phyloP scores from a whole-genome alignment of 2,113 vertebrate genomes.

The Myiagra hebetior region DNA sequence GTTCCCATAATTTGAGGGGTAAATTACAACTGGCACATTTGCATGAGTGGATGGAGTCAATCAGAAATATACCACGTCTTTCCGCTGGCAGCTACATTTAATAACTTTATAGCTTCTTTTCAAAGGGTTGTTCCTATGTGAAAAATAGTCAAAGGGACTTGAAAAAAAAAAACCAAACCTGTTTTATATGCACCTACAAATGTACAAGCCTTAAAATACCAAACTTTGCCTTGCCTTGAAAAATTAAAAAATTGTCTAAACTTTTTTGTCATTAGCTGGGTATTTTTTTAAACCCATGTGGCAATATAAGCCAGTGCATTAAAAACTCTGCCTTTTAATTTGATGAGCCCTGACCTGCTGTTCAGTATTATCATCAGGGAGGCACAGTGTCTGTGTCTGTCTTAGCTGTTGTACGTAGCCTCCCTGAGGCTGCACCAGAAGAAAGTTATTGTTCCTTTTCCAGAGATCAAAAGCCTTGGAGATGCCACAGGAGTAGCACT shows the following conservation, averaged over 20 bases:
- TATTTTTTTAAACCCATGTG: background rate
- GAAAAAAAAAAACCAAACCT: background rate
- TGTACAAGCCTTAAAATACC: background rate
- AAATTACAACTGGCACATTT: background rate
- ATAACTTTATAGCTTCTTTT: background rate
- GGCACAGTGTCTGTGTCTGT: background rate
- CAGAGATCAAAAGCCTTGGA: background rate
- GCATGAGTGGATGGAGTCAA: background rate
- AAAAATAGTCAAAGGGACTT: background rate
- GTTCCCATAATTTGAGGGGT: background rate
- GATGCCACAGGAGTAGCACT: background rate
- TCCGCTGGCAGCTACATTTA: background rate
- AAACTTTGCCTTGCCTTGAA: background rate
- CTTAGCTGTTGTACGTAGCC: rapidly evolving
- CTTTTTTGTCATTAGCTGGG: background rate
- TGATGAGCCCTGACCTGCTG: background rate
- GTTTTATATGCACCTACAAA: background rate
- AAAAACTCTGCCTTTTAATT: background rate
- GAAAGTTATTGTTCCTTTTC: background rate
- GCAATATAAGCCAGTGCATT: background rate
- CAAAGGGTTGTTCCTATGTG: background rate
- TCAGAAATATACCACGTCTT: background rate
- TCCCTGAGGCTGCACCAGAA: background rate
- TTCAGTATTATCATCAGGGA: background rate
- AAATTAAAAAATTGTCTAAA: background rate